phyloP scores from a whole-genome alignment of 2,113 vertebrate genomes.

The Campylorhamphus procurvoides region DNA sequence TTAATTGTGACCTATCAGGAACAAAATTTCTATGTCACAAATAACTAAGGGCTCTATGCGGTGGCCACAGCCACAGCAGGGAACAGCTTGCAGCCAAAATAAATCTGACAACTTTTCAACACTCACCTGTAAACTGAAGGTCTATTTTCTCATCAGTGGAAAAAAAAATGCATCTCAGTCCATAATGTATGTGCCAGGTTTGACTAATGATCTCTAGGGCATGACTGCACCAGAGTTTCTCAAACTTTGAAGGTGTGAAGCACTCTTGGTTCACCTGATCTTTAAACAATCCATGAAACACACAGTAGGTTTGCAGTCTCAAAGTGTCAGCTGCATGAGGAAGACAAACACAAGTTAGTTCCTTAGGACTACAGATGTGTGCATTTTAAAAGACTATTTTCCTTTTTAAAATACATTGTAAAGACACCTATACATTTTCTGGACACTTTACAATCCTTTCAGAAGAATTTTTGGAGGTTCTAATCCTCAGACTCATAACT shows the following conservation, averaged over 20 bases:
- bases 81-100: not conserved
- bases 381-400: not conserved
- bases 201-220: not conserved
- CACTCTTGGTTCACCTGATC: not conserved
- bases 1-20: constrained; percentile 36
- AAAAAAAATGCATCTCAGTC: not conserved
- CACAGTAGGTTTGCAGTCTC: not conserved
- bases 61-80: not conserved
- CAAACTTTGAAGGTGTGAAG: not conserved
- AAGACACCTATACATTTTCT: not conserved
- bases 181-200: not conserved
- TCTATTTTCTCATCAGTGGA: not conserved
- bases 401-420: not conserved
- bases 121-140: not conserved
- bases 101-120: not conserved
- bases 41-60: not conserved
- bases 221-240: not conserved
- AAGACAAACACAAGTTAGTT: not conserved
- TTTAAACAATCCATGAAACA: not conserved
- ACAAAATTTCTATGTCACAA: not conserved
- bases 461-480: not conserved
- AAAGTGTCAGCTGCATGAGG: not conserved
- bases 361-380: not conserved
- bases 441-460: not conserved
- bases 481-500: not conserved